Conservation (phyloP, 37 sponge, comb jelly and placozoan genomes). For the Diacarnus erythraeanus region DNA sequence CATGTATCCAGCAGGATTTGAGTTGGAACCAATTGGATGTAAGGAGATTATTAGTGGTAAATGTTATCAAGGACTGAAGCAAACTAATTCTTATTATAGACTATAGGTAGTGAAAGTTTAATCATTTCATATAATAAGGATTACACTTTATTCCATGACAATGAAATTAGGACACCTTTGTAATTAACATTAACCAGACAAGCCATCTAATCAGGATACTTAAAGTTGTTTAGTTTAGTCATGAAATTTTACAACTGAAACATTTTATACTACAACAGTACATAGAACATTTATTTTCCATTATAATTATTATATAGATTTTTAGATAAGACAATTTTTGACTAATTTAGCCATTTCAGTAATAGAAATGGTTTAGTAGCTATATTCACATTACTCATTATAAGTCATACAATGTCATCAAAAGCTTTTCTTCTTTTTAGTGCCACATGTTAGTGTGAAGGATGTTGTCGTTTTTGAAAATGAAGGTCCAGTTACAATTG, state of each 20-base stretch:
- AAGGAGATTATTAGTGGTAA: constrained; percentile 11
- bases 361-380: not conserved
- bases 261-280: too few relatives aligned
- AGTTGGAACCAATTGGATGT: constrained; percentile 33
- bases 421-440: not conserved
- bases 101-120: too few relatives aligned
- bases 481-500: constrained; percentile 12
- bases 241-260: not conserved
- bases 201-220: not conserved
- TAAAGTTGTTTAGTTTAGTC: not conserved
- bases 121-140: too few relatives aligned
- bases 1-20: constrained; percentile 41
- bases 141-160: too few relatives aligned
- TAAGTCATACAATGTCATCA: too few relatives aligned
- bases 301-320: too few relatives aligned
- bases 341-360: too few relatives aligned
- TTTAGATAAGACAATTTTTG: too few relatives aligned
- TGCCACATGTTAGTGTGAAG: constrained; percentile 2
- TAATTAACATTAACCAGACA: not conserved
- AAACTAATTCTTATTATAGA: too few relatives aligned
- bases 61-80: too few relatives aligned
- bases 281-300: not conserved
- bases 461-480: constrained; percentile 10
- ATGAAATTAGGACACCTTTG: too few relatives aligned
- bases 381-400: too few relatives aligned